These are phyloP conservation scores for Agapostemon virescens DNA, from an alignment of 2,888 invertebrate species.

Conservation along the genomic window DNA sequence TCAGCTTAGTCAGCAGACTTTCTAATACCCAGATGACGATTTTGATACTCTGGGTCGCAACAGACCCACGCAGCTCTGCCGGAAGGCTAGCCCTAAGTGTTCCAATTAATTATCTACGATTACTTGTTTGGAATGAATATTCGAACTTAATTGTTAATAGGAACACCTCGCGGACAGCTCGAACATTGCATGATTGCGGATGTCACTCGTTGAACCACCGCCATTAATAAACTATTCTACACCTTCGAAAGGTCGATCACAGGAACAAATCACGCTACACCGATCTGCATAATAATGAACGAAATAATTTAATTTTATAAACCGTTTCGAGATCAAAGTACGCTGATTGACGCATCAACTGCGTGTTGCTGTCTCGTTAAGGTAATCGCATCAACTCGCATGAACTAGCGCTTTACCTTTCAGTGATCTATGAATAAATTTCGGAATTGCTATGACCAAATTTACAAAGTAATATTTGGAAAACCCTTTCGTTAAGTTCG, in stretches of 20 bases:
- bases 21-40: no score
- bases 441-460: neutral
- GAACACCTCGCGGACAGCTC: neutral
- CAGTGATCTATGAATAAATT: neutral
- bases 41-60: no score
- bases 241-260: neutral
- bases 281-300: neutral
- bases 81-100: no score
- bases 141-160: neutral
- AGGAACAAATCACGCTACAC: neutral
- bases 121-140: neutral
- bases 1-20: no score
- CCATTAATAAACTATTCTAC: neutral
- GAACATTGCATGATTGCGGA: neutral
- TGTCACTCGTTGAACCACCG: neutral
- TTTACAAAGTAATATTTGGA: no score
- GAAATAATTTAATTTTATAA: neutral
- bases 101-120: no score
- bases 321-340: neutral
- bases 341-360: neutral
- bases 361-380: neutral
- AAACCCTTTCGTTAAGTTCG: no score
- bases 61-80: no score
- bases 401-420: neutral
- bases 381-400: no score